Conservation (phyloP, 2,113 vertebrate genomes). For the Myanophis thanlyinensis region DNA sequence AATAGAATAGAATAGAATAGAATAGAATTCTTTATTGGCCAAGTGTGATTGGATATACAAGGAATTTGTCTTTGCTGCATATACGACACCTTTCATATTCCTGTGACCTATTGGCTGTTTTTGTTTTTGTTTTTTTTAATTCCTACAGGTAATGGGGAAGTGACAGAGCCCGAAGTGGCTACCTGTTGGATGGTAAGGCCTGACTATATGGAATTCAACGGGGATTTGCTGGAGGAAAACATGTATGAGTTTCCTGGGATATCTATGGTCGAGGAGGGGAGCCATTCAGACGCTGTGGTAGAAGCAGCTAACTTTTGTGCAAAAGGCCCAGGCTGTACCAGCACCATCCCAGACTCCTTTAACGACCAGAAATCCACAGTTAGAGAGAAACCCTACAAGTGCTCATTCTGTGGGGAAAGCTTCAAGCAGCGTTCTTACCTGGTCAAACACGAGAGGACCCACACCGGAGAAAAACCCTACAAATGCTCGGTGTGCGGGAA, state of each 20-base stretch:
- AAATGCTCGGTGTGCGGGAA: background rate
- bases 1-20: too few species aligned
- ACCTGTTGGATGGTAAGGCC: background rate
- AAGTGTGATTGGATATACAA: too few species aligned
- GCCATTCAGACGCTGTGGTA: background rate
- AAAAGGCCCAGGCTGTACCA: constrained; percentile 35
- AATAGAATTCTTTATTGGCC: too few species aligned
- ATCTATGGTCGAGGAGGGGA: background rate
- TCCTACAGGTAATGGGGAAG: background rate
- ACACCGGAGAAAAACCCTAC: constrained; percentile 17
- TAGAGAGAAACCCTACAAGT: constrained; percentile 21
- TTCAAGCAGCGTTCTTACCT: constrained; percentile 47
- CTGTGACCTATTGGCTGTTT: background rate
- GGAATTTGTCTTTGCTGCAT: too few species aligned
- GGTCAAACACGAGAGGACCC: constrained; percentile 55
- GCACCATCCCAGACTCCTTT: constrained; percentile 30
- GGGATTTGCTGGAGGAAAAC: background rate
- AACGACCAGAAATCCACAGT: background rate
- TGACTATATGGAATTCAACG: background rate
- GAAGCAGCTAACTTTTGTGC: background rate
- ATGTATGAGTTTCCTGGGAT: background rate
- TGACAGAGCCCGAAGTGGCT: background rate
- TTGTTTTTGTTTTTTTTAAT: background rate
- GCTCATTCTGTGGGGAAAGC: constrained; percentile 19
- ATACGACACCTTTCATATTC: background rate